Conservation (phyloP, 2,113 vertebrate species). For the Perognathus longimembris region DNA sequence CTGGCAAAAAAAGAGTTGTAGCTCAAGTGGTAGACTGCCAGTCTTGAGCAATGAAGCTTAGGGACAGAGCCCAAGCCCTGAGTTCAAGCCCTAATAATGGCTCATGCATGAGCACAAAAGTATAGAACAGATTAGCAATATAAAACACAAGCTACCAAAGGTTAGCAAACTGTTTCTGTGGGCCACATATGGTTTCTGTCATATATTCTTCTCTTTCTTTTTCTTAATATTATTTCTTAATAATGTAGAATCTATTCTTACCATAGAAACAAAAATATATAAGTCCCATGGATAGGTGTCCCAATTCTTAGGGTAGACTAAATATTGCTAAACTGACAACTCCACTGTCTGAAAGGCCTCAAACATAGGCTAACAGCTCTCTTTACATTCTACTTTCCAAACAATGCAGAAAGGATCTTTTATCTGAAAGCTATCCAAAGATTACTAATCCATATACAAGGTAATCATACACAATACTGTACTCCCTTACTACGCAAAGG, state of each 20-base stretch:
- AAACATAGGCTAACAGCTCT: constrained; percentile 31
- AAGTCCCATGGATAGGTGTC: neutral
- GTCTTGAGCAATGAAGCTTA: no score
- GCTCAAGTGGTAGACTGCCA: no score
- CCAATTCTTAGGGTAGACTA: neutral
- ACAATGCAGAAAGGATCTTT: constrained; percentile 26
- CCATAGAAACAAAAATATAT: neutral
- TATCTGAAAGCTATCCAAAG: constrained; percentile 37
- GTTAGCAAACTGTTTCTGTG: constrained; percentile 3
- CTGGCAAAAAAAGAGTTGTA: no score
- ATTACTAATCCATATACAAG: constrained; percentile 10
- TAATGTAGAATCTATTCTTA: constrained; percentile 41
- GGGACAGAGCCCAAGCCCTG: no score
- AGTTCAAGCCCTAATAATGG: no score
- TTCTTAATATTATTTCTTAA: neutral
- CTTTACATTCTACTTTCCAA: constrained; percentile 50
- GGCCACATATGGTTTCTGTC: neutral
- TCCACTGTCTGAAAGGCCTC: neutral
- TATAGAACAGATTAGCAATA: neutral
- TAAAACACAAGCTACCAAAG: constrained; percentile 7
- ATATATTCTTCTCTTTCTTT: neutral
- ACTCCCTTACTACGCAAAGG: constrained; percentile 22
- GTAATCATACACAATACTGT: constrained; percentile 27
- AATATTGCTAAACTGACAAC: constrained; percentile 34
- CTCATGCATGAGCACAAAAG: neutral